phyloP scores from a whole-genome alignment of 2,888 invertebrate species.

The Perizoma flavofasciatum region DNA sequence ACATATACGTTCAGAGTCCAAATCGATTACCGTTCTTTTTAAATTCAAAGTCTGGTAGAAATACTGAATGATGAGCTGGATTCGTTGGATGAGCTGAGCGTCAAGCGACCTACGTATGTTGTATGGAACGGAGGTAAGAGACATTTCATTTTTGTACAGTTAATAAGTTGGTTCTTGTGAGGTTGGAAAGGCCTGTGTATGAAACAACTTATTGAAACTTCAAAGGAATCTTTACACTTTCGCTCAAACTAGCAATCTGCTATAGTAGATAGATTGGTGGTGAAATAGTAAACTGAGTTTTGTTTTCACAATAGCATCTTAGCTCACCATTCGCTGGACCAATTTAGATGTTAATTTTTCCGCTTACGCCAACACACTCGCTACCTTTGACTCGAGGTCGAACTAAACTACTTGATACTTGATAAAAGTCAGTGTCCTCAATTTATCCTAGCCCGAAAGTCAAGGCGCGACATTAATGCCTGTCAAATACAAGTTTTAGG shows the following conservation, averaged over 20 bases:
- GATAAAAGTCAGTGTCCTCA: constrained; percentile 23
- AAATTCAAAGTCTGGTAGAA: constrained; percentile 15
- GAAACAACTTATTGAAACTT: background rate
- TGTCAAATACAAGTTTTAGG: constrained; percentile 31
- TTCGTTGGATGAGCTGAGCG: constrained; percentile 1
- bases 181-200: background rate
- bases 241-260: background rate
- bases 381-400: background rate
- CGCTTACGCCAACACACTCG: background rate
- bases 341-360: background rate
- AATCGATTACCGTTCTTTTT: constrained; percentile 34
- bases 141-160: background rate
- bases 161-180: background rate
- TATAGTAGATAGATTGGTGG: too few species aligned
- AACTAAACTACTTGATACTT: too few species aligned
- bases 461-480: constrained; percentile 37
- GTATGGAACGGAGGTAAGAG: too few species aligned
- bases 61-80: constrained; percentile 8
- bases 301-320: too few species aligned
- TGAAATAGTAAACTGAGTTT: too few species aligned
- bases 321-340: too few species aligned
- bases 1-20: constrained; percentile 29
- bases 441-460: constrained; percentile 24
- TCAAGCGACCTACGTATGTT: too few species aligned
- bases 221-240: background rate